Evolutionary conservation across 2,113 vertebrate species (phyloP).

Genomic region (Leiothrix lutea): DNA sequence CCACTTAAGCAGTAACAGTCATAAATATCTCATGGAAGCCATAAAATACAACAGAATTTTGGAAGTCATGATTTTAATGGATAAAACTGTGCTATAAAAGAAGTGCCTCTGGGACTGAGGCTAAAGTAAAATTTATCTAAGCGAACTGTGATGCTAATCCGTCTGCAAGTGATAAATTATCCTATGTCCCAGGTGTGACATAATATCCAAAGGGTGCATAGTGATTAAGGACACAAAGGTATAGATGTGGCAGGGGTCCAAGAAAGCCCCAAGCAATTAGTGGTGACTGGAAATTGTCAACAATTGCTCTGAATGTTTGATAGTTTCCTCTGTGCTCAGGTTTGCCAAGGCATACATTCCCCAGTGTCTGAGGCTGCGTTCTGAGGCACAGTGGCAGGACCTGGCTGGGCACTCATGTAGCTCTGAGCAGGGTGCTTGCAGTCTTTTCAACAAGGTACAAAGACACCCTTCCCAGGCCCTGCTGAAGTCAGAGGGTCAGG

Average conservation of each 20-base stretch:
- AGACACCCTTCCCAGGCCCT: background rate
- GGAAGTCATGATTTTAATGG: constrained; percentile 83
- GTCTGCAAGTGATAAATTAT: constrained; percentile 78
- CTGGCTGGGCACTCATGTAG: background rate
- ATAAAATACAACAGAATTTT: constrained; percentile 81
- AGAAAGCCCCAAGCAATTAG: constrained; percentile 70
- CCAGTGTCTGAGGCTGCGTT: background rate
- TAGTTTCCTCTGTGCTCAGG: constrained; percentile 47
- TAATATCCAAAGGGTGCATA: constrained; percentile 70
- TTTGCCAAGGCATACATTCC: constrained; percentile 39
- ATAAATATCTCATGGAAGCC: constrained; percentile 77
- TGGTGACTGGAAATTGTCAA: constrained; percentile 75
- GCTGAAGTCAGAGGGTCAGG: background rate
- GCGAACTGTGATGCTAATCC: constrained; percentile 68
- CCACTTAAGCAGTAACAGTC: constrained; percentile 71
- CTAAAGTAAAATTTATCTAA: constrained; percentile 74
- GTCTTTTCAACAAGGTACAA: background rate
- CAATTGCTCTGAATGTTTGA: constrained; percentile 65
- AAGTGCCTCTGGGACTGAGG: constrained; percentile 69
- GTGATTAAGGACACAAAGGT: constrained; percentile 74
- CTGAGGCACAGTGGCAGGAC: background rate
- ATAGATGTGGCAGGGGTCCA: constrained; percentile 71
- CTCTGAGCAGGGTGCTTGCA: background rate
- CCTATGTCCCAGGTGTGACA: constrained; percentile 70
- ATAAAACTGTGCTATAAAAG: constrained; percentile 78